Base-by-base conservation (phyloP, 1,140 invertebrate species). In the Drosophila oshimai region DNA sequence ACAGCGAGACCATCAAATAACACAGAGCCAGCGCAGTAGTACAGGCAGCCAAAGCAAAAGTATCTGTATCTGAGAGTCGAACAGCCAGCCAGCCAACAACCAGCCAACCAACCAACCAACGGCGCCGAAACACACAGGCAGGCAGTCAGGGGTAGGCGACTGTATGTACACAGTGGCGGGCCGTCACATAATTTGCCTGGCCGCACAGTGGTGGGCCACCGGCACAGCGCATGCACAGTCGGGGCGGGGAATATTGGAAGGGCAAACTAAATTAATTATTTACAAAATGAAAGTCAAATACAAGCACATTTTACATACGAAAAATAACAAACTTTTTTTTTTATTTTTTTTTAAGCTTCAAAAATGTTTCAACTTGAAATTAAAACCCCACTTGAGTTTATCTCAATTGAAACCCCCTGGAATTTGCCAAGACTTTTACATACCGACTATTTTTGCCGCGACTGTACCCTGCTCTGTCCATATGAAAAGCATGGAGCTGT, bases 1-100 rank as follows among this genome's bases (percentile, higher is more conserved):
- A 77, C 81, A 86, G 77, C 83, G 81, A 86, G 81, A 86, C 81
- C 81, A 86, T 86, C 81, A 86, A 81, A 86, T 71, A 80, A 67
- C 70, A 78, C 57, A 81, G 60, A 42, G 53, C 29, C 70, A 68
- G 74, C 70, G 47, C 74, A 53, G 62, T 15, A 31, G 60, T 72
- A 70, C 74, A 79, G 55, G 57, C 71, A 75, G 78, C 49, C 53
- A 78, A 68, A 57, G 39, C 67, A 47, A 71, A 72, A 76, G 73
- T 70, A 76, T 74, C 71, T 74, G 71, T 79, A 83, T 73, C 61
- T 72, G 80, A 84, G 61, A 65, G 61, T 41, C 77, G 45, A 80
- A 44, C 76, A 45, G 70, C 34, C 65, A 77, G 76, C 69, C 70
- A 75, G 15, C 70, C 78, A 81, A 58, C 79, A n/a, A n/a, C n/a